These are phyloP conservation scores for Galaxea fascicularis DNA, from an alignment of 92 coral and sea anemone species.

Conservation along the genomic window DNA sequence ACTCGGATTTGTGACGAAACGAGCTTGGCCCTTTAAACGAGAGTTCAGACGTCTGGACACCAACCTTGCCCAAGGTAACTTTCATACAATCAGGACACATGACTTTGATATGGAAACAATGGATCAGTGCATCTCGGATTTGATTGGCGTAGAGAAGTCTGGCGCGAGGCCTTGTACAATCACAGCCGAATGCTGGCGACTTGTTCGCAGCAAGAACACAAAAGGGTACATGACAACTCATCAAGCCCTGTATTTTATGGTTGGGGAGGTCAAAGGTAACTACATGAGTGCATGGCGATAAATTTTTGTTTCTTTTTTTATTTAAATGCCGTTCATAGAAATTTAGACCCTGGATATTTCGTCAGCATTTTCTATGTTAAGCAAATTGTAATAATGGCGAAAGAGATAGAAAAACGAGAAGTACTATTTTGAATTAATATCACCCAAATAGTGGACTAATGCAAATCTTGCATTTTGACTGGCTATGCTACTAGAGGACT, in stretches of 20 bases:
- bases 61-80: neutral
- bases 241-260: constrained; percentile 35
- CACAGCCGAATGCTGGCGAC: constrained; percentile 16
- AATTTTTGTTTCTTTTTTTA: too few relatives aligned
- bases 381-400: too few relatives aligned
- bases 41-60: constrained; percentile 22
- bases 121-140: constrained; percentile 31
- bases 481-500: too few relatives aligned
- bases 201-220: constrained; percentile 2
- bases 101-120: neutral
- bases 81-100: neutral
- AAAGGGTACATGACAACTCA: constrained; percentile 30
- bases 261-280: constrained; percentile 28
- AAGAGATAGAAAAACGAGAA: too few relatives aligned
- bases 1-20: constrained; percentile 24
- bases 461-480: too few relatives aligned
- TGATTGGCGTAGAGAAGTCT: constrained; percentile 13
- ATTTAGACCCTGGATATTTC: neutral
- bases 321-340: neutral
- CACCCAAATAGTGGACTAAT: too few relatives aligned
- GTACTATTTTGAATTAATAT: too few relatives aligned
- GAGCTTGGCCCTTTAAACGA: constrained; percentile 10
- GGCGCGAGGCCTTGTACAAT: constrained; percentile 16
- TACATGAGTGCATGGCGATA: too few relatives aligned
- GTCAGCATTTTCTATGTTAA: too few relatives aligned